Percentiles rank a stretch among this genome's conserved stretches.
phyloP scores from a whole-genome alignment of 1,140 invertebrate genomes.

The Babylonia areolata region DNA sequence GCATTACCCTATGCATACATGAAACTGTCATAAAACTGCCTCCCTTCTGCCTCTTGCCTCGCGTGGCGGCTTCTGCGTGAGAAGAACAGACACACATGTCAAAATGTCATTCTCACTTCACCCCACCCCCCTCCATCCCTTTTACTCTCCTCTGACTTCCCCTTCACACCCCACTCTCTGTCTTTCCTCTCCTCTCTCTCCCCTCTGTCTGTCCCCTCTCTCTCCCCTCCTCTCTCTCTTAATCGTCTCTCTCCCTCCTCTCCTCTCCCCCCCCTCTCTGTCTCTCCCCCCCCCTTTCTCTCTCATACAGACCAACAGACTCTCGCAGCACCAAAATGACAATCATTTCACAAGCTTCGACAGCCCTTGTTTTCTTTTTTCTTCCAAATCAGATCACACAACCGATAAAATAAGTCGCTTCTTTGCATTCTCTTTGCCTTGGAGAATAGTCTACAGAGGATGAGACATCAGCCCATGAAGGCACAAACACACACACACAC shows the following conservation, averaged over 20 bases:
- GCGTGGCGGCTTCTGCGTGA: not conserved
- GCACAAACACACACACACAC: not conserved
- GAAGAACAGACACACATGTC: not conserved
- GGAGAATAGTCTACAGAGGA: no score
- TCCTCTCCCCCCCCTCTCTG: not conserved
- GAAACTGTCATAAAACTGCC: constrained; percentile 55
- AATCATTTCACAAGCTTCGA: no score
- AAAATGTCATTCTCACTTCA: not conserved
- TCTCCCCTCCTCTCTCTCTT: not conserved
- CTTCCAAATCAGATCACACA: no score
- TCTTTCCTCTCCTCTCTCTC: no score
- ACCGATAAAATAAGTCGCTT: no score
- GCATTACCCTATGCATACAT: constrained; percentile 51
- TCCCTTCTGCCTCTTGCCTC: constrained; percentile 44
- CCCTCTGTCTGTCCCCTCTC: not conserved
- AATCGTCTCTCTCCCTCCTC: not conserved
- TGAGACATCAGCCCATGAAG: not conserved
- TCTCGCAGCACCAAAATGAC: no score
- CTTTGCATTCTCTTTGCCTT: no score
- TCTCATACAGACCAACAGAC: no score
- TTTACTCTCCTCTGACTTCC: no score
- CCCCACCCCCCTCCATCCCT: not conserved
- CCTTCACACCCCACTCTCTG: no score
- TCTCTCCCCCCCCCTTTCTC: not conserved
- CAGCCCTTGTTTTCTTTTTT: no score